Conservation (phyloP, 2,113 vertebrate genomes). For the Corapipo altera region DNA sequence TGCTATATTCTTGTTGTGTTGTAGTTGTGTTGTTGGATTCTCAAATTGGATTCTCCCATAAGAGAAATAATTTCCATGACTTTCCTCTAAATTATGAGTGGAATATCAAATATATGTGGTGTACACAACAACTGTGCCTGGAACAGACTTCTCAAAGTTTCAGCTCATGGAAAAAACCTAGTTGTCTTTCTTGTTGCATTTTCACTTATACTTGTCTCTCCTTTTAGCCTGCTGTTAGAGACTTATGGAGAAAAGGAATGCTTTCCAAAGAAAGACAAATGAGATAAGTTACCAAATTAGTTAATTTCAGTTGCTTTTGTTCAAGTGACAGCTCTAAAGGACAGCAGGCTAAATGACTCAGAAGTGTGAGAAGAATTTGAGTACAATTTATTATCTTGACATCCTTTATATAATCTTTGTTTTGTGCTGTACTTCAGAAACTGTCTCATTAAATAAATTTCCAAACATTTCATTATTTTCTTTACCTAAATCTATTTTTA, state of each 20-base stretch:
- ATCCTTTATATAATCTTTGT: not conserved
- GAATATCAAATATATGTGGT: not conserved
- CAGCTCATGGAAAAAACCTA: not conserved
- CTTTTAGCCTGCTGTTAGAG: not conserved
- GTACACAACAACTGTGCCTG: not conserved
- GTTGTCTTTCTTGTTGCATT: not conserved
- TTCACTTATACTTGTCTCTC: not conserved
- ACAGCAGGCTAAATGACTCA: conserved; percentile 47
- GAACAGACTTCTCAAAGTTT: not conserved
- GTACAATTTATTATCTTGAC: not conserved
- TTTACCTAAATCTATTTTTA: conserved; percentile 20
- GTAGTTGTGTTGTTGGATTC: not conserved
- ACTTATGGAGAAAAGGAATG: not conserved
- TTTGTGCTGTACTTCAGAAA: conserved; percentile 7
- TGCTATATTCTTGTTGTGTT: not conserved
- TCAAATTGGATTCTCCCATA: not conserved
- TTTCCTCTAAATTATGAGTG: not conserved
- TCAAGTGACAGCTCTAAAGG: conserved; percentile 50
- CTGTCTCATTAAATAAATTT: conserved; percentile 37
- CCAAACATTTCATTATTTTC: not conserved
- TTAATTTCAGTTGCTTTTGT: conserved; percentile 41
- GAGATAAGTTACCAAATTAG: conserved; percentile 21
- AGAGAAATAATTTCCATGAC: not conserved
- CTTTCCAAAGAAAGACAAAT: conserved; percentile 28
- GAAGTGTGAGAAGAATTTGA: not conserved